Evolutionary conservation across 2,113 vertebrate genomes (phyloP).

Genomic region (Nasalis larvatus): DNA sequence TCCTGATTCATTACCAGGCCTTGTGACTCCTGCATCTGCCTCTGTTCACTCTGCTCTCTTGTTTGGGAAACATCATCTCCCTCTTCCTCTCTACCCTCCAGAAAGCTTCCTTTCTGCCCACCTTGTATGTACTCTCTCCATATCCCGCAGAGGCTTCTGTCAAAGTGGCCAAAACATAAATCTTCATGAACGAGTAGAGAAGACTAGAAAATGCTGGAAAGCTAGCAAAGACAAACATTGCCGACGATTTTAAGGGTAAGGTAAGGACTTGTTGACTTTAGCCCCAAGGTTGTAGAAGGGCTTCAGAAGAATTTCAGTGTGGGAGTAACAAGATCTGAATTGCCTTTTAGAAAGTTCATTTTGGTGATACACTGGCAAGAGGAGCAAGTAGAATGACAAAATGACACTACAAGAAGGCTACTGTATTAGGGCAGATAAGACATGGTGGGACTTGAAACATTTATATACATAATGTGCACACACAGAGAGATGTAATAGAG

Average conservation of each 20-base stretch:
- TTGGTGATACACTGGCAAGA: background rate
- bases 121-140: background rate
- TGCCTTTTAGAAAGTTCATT: background rate
- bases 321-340: background rate
- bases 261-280: background rate
- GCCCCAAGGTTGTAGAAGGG: background rate
- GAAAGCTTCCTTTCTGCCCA: background rate
- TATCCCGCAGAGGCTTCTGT: background rate
- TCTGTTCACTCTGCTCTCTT: background rate
- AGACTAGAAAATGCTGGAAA: background rate
- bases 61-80: background rate
- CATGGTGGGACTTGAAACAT: background rate
- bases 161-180: background rate
- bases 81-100: background rate
- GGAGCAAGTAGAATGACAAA: background rate
- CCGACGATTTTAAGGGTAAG: background rate
- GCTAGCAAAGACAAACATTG: background rate
- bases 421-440: background rate
- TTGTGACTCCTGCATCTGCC: background rate
- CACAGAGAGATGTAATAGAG: background rate
- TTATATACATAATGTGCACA: background rate
- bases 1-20: background rate
- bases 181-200: background rate
- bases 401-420: background rate
- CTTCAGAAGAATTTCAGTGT: background rate